Evolutionary conservation across 2,888 invertebrate genomes (phyloP).

Genomic region (Panzeria rudis): DNA sequence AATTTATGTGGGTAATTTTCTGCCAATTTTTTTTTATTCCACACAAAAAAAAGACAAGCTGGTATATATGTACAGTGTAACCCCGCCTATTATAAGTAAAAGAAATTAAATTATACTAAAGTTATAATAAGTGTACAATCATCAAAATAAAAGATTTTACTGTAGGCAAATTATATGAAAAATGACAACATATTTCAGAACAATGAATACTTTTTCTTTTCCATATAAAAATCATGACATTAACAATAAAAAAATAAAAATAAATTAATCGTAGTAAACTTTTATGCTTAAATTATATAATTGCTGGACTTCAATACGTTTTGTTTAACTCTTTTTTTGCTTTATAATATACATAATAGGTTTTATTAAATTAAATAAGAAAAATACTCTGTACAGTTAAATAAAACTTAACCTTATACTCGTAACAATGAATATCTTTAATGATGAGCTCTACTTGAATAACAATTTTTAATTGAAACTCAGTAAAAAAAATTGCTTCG

Average conservation of each 20-base stretch:
- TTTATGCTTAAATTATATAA: background rate
- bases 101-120: no score
- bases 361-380: background rate
- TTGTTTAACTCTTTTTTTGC: background rate
- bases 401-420: no score
- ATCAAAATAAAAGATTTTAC: background rate
- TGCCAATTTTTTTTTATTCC: no score
- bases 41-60: no score
- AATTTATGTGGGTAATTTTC: background rate
- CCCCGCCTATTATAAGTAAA: no score
- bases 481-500: no score
- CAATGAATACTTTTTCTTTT: background rate
- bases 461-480: no score
- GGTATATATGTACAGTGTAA: no score
- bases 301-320: background rate
- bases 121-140: no score
- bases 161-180: background rate
- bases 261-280: constrained; percentile 9
- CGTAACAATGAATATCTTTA: no score
- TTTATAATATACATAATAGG: background rate
- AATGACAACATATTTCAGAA: background rate
- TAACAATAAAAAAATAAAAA: background rate
- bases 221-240: background rate
- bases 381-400: background rate
- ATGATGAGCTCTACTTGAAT: no score